A percentile compares a stretch with the other conserved stretches of the same genome.
These are phyloP conservation scores for Aphaenogaster floridana DNA, from an alignment of 1,140 invertebrate genomes.

Conservation along the genomic window DNA sequence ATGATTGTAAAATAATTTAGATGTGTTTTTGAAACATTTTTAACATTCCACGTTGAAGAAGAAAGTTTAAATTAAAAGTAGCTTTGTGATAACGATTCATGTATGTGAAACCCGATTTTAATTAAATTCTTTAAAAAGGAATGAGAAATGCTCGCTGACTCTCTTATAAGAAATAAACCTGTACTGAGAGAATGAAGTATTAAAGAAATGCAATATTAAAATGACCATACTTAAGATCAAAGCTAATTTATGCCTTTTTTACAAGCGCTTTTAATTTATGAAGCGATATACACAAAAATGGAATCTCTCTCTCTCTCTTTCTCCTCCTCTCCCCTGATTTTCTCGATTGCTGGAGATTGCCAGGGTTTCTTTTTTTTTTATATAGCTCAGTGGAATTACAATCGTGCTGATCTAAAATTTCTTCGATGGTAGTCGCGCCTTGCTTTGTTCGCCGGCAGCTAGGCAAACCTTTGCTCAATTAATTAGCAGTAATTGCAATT, in stretches of 20 bases:
- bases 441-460: slow-evolving; percentile 52
- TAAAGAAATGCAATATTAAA: neutral
- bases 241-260: neutral
- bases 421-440: slow-evolving; percentile 45
- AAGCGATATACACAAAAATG: neutral
- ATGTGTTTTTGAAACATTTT: too few relatives aligned
- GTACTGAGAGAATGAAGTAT: neutral
- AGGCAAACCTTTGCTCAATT: slow-evolving; percentile 78
- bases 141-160: neutral
- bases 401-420: slow-evolving; percentile 61
- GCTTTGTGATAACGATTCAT: neutral
- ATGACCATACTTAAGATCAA: neutral
- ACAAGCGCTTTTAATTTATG: neutral
- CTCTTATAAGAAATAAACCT: slow-evolving; percentile 2
- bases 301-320: neutral
- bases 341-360: neutral
- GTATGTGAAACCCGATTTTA: neutral
- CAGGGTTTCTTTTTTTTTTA: neutral
- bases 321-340: neutral
- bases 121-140: neutral
- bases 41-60: neutral
- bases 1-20: too few relatives aligned
- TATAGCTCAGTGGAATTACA: neutral
- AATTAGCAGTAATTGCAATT: slow-evolving; percentile 83
- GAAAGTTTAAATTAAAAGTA: neutral